phyloP scores from a whole-genome alignment of 1,140 invertebrate species.

The Megathymus violae region DNA sequence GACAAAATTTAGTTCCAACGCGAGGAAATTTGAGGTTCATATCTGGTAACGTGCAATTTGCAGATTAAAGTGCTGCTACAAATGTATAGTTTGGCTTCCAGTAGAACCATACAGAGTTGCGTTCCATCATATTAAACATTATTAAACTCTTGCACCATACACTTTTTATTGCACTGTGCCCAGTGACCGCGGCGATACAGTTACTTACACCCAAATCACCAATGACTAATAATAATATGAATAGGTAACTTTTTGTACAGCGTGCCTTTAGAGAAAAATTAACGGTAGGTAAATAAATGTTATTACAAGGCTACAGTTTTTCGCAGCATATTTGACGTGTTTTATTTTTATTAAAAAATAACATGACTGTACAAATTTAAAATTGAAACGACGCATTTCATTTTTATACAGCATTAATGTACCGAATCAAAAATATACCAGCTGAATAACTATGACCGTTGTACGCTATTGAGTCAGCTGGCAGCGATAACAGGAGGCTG shows the following conservation, averaged over 20 bases:
- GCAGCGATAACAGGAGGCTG: not conserved
- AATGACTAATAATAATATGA: not conserved
- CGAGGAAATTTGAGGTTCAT: conserved; percentile 13
- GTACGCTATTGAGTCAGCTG: not conserved
- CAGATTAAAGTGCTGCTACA: conserved; percentile 9
- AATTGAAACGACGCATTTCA: not conserved
- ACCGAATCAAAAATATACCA: not conserved
- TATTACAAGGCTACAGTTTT: not conserved
- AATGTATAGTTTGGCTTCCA: conserved; percentile 18
- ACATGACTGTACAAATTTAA: not conserved
- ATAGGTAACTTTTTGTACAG: not conserved
- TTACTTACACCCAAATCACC: not conserved
- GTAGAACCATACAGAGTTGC: conserved; percentile 3
- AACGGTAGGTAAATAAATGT: not conserved
- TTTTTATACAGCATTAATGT: not conserved
- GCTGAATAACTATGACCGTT: not conserved
- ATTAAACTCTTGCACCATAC: not conserved
- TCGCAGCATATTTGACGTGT: not conserved
- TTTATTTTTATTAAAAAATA: not conserved
- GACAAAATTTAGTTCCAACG: conserved; percentile 7
- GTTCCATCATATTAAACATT: conserved; percentile 14
- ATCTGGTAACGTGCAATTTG: conserved; percentile 13
- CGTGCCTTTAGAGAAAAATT: not conserved
- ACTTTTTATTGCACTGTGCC: not conserved
- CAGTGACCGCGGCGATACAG: not conserved